Base-by-base conservation (phyloP, 2,113 vertebrate genomes). In the Misgurnus anguillicaudatus region DNA sequence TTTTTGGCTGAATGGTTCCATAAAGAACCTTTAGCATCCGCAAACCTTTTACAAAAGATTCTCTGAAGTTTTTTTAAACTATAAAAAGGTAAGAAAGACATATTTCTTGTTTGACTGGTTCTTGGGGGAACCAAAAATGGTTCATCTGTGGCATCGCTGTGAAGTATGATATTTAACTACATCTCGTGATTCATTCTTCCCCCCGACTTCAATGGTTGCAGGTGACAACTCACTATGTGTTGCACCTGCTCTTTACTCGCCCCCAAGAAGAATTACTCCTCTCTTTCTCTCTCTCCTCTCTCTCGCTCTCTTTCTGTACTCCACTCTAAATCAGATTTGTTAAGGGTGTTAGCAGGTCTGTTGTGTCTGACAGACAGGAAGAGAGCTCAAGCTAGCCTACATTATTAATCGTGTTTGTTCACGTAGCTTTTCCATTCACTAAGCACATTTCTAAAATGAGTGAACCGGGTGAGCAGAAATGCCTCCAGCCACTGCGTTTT, bases 401-500 rank as follows among this genome's bases (percentile, higher is more conserved):
- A 85, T 79, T 83, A 83, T 83, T 80, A 83, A 80, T 83, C 84
- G 51, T 80, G 79, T 85, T 83, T 83, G 84, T 78, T 85, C 82
- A 67, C 78, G 65, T 69, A 74, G 72, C 80, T 80, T 64, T 67
- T 51, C 79, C 76, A 64, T 65, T 79, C 79, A 81, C 80, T 84
- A 81, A 79, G 68, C 55, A 66, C 70, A 65, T 57, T 21, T 63
- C 75, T 61, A 66, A 71, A 77, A 78, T 83, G 79, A 81, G 76
- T 74, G 9, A 75, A 69, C 31, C 10, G 39, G 67, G 42, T 4
- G 57, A 51, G 36, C 6, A n/a, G 31, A 64, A 48, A 82, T 68
- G 38, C 69, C 77, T 85, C 57, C 65, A 65, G 75, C 75, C 62
- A 45, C 73, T 78, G 53, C 71, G 63, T 57, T 74, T 81, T 80